phyloP scores from a whole-genome alignment of 2,113 vertebrate genomes.

The Stercorarius parasiticus region DNA sequence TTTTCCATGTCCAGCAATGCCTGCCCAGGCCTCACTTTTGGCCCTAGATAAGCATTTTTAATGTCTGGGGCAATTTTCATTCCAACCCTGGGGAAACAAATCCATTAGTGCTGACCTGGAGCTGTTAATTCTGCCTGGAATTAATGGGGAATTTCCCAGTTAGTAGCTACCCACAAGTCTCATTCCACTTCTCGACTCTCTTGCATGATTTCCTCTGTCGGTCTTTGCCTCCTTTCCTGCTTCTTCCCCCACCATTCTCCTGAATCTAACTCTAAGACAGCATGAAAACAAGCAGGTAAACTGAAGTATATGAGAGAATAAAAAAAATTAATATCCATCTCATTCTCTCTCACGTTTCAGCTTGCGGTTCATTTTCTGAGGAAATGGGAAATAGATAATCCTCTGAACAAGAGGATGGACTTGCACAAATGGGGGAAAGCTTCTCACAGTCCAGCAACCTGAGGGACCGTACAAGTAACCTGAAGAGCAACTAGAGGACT shows the following conservation, averaged over 20 bases:
- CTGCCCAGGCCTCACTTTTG: neutral
- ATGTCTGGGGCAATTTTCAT: neutral
- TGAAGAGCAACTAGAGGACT: neutral
- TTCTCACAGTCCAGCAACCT: neutral
- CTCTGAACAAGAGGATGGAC: neutral
- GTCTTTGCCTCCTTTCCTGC: neutral
- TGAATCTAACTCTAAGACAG: neutral
- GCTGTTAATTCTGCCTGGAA: neutral
- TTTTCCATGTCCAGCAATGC: accelerated
- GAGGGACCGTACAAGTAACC: neutral
- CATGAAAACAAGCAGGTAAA: neutral
- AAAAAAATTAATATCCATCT: neutral
- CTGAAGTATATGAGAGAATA: neutral
- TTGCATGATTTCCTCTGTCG: neutral
- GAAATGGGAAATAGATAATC: neutral
- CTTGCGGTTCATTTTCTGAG: neutral
- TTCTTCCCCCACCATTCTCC: neutral
- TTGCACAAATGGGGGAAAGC: neutral
- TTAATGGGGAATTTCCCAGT: neutral
- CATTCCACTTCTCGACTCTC: neutral
- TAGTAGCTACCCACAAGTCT: neutral
- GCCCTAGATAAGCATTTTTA: neutral
- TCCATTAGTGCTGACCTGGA: neutral
- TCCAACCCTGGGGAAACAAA: neutral
- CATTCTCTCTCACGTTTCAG: neutral